Conservation (phyloP, 2,888 invertebrate genomes). For the Drosophila flavopinicola region DNA sequence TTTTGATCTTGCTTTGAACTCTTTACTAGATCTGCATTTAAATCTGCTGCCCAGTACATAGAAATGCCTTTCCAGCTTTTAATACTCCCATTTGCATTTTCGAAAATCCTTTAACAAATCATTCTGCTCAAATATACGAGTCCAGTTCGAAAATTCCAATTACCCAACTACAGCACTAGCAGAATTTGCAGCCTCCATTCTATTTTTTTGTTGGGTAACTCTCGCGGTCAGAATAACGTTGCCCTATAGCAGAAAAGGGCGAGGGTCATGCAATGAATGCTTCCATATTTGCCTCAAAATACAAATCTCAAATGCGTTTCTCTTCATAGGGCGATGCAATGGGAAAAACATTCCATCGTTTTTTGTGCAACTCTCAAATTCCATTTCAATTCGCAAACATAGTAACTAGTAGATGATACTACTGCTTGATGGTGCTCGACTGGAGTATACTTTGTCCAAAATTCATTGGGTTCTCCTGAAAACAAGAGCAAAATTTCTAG, state of each 20-base stretch:
- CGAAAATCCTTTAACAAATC: too few relatives aligned
- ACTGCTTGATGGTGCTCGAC: background rate
- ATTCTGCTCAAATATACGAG: too few relatives aligned
- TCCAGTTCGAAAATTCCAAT: background rate
- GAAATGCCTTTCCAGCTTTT: too few relatives aligned
- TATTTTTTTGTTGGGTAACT: background rate
- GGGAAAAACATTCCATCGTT: background rate
- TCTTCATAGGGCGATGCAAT: slow-evolving; percentile 11
- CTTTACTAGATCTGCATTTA: too few relatives aligned
- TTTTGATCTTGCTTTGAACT: too few relatives aligned
- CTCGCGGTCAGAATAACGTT: background rate
- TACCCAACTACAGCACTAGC: background rate
- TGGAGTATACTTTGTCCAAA: background rate
- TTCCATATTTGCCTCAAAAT: slow-evolving; percentile 10
- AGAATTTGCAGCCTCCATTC: background rate
- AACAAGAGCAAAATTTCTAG: too few relatives aligned
- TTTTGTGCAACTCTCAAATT: slow-evolving; percentile 19
- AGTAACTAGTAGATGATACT: background rate
- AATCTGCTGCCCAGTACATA: too few relatives aligned
- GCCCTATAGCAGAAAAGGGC: background rate
- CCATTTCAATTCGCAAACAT: slow-evolving; percentile 25
- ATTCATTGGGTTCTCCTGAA: too few relatives aligned
- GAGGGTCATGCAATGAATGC: background rate
- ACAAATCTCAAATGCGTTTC: slow-evolving; percentile 9
- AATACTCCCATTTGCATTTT: too few relatives aligned